These are phyloP conservation scores for Gastrophysa polygoni DNA, from an alignment of 2,888 invertebrate genomes.

Conservation along the genomic window DNA sequence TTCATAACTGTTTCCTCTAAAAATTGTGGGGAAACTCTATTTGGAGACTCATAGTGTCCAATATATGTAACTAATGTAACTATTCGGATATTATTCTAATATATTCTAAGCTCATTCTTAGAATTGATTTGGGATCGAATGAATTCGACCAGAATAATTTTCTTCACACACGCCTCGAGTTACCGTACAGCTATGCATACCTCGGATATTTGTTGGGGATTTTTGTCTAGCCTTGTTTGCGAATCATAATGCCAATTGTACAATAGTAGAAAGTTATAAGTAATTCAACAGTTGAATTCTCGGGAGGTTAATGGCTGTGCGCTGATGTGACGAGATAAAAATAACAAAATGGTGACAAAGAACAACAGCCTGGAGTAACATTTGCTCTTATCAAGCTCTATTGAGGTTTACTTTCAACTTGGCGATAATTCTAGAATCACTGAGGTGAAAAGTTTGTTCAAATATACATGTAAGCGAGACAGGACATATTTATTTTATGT, in stretches of 20 bases:
- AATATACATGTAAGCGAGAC: too few relatives aligned
- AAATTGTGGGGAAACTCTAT: too few relatives aligned
- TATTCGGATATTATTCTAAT: too few relatives aligned
- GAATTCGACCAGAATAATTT: too few relatives aligned
- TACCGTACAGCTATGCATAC: background rate
- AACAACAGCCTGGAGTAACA: conserved; percentile 29
- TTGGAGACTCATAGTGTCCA: too few relatives aligned
- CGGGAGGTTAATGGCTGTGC: conserved; percentile 15
- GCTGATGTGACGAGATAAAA: conserved; percentile 25
- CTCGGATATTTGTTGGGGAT: background rate
- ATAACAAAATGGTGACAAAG: conserved; percentile 27
- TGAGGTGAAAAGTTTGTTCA: too few relatives aligned
- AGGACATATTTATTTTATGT: too few relatives aligned
- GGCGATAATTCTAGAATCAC: background rate
- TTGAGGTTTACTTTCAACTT: background rate
- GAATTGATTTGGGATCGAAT: too few relatives aligned
- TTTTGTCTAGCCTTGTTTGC: background rate
- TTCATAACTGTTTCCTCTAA: too few relatives aligned
- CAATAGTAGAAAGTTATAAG: conserved; percentile 1
- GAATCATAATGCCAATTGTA: background rate
- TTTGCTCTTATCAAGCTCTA: conserved; percentile 14
- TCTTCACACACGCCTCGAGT: background rate
- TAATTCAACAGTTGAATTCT: conserved; percentile 14
- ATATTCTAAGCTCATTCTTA: too few relatives aligned
- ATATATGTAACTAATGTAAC: too few relatives aligned